Conservation (phyloP, 2,888 invertebrate genomes). For the Esperia sulphurella region DNA sequence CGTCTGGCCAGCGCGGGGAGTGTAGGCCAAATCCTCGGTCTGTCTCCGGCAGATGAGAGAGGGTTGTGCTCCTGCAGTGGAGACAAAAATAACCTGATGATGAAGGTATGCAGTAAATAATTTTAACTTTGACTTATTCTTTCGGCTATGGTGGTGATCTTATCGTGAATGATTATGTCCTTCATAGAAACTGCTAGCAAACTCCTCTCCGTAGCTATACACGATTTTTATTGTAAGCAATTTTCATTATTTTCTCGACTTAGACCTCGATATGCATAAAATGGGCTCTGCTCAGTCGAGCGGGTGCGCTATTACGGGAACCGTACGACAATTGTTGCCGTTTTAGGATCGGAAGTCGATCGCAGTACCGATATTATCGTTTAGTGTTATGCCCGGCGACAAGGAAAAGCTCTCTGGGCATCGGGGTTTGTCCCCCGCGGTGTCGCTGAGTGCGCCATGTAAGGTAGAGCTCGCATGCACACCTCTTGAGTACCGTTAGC, state of each 20-base stretch:
- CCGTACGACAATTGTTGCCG: conserved; percentile 68
- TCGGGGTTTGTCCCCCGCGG: conserved; percentile 39
- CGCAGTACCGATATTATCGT: conserved; percentile 70
- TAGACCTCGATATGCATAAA: conserved; percentile 52
- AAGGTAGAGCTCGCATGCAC: conserved; percentile 1
- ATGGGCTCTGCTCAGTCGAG: conserved; percentile 27
- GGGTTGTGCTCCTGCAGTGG: no score
- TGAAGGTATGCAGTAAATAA: no score
- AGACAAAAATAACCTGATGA: no score
- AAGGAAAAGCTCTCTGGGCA: conserved; percentile 71
- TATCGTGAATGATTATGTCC: no score
- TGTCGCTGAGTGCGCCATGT: conserved; percentile 32
- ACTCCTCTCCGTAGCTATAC: not conserved
- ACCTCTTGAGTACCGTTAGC: conserved; percentile 1
- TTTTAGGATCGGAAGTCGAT: conserved; percentile 64
- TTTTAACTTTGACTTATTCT: no score
- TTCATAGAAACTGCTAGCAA: not conserved
- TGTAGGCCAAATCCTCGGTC: no score
- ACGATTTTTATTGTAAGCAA: not conserved
- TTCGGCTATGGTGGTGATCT: no score
- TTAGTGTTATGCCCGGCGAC: conserved; percentile 73
- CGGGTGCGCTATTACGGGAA: conserved; percentile 57
- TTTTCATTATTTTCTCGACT: not conserved
- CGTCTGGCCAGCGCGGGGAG: no score
- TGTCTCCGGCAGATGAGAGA: no score